A percentile compares a stretch with the other conserved stretches of the same genome.
These are phyloP conservation scores for Psittacula cyanocephala DNA, from an alignment of 2,113 vertebrate genomes.

Conservation along the genomic window DNA sequence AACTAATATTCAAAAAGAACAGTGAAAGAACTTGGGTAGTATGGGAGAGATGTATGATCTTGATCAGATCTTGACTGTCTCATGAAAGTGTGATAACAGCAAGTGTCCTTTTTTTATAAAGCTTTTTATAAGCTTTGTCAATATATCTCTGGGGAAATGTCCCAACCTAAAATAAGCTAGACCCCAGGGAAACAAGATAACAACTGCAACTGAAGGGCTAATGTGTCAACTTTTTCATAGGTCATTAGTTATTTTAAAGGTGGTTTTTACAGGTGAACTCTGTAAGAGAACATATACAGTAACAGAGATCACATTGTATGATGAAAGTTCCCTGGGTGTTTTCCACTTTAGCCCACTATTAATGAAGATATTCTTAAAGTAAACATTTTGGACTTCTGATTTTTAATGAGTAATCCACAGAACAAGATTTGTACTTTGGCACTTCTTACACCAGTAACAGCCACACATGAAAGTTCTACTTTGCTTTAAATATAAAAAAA, in stretches of 20 bases:
- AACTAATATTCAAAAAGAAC: background rate
- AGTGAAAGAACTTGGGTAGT: background rate
- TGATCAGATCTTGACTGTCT: background rate
- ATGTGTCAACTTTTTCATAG: background rate
- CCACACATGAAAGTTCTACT: background rate
- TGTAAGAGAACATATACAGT: background rate
- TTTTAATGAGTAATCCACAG: background rate
- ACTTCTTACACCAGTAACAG: background rate
- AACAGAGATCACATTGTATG: background rate
- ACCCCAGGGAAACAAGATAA: background rate
- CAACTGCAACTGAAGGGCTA: no score
- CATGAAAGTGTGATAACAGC: background rate
- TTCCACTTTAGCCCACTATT: background rate
- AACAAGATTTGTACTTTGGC: background rate
- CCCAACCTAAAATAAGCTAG: background rate
- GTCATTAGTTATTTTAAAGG: background rate
- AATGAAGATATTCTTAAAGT: background rate
- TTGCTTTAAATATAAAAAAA: background rate
- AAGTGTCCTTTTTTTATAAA: background rate
- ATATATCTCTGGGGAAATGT: background rate
- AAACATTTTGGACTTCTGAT: background rate
- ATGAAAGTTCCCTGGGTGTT: background rate
- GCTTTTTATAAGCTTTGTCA: background rate
- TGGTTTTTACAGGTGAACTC: background rate
- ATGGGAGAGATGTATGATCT: background rate